Evolutionary conservation across 2,888 invertebrate genomes (phyloP).

Genomic region (Seira sanloemensis): DNA sequence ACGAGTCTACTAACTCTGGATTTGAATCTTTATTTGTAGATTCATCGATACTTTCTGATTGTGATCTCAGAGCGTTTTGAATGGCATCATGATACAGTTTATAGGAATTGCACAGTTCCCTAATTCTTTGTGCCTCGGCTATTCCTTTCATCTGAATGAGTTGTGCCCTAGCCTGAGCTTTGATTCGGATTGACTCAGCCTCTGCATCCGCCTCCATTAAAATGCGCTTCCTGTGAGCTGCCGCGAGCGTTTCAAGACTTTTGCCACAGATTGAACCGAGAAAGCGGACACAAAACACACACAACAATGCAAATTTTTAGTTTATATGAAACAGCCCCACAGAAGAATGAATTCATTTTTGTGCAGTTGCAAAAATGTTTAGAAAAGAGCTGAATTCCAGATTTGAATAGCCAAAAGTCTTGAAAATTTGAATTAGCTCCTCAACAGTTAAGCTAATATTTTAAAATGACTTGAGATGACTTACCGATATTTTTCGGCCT

Average conservation of each 20-base stretch:
- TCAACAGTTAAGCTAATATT: no score
- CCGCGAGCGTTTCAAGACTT: not conserved
- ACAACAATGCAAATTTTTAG: no score
- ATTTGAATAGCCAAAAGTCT: not conserved
- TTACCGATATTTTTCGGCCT: conserved; percentile 90
- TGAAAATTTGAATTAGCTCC: not conserved
- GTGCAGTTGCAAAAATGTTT: no score
- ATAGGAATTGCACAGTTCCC: not conserved
- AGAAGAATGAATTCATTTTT: no score
- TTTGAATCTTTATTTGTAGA: no score
- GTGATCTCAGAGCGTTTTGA: no score
- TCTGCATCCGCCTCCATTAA: not conserved
- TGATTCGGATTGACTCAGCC: not conserved
- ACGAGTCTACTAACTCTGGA: no score
- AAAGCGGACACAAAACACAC: no score
- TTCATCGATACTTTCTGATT: no score
- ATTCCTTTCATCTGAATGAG: not conserved
- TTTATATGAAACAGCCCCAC: no score
- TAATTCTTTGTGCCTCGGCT: not conserved
- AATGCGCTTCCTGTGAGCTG: not conserved
- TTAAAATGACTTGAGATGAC: not conserved
- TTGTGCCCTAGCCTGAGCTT: not conserved
- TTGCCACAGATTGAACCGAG: not conserved
- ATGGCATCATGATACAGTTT: no score
- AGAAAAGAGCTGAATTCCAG: not conserved